phyloP scores from a whole-genome alignment of 2,888 invertebrate genomes.

The Itoplectis maculator region DNA sequence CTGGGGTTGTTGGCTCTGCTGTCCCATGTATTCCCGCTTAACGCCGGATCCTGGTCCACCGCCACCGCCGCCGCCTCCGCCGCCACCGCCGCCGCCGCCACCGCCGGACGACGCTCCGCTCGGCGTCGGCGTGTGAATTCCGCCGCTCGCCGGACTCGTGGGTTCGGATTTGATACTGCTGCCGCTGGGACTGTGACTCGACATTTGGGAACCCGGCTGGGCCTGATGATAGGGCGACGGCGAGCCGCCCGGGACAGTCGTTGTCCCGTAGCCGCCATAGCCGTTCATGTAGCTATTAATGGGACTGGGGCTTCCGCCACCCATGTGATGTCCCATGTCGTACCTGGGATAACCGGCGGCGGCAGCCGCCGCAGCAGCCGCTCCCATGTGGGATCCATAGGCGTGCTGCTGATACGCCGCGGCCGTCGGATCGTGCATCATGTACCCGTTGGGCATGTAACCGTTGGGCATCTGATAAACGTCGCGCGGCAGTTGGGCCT shows the following conservation, averaged over 20 bases:
- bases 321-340: conserved; percentile 94
- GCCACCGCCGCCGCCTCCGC: conserved; percentile 87
- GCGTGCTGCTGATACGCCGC: conserved; percentile 93
- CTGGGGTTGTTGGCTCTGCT: conserved; percentile 86
- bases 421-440: conserved; percentile 93
- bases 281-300: conserved; percentile 94
- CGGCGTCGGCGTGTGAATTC: conserved; percentile 86
- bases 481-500: conserved; percentile 89
- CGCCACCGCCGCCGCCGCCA: conserved; percentile 89
- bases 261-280: conserved; percentile 87
- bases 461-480: conserved; percentile 97
- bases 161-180: conserved; percentile 96
- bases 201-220: conserved; percentile 88
- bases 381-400: conserved; percentile 85
- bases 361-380: conserved; percentile 85
- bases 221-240: conserved; percentile 90
- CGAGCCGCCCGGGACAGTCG: conserved; percentile 87
- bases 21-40: conserved; percentile 82
- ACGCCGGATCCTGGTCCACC: conserved; percentile 65
- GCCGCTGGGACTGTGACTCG: conserved; percentile 93
- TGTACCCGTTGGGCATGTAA: conserved; percentile 98
- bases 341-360: conserved; percentile 92
- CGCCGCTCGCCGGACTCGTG: conserved; percentile 91
- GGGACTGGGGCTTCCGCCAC: conserved; percentile 89
- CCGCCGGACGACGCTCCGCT: conserved; percentile 82